phyloP scores from a whole-genome alignment of 2,888 invertebrate species.

The Teinopalpus imperialis region DNA sequence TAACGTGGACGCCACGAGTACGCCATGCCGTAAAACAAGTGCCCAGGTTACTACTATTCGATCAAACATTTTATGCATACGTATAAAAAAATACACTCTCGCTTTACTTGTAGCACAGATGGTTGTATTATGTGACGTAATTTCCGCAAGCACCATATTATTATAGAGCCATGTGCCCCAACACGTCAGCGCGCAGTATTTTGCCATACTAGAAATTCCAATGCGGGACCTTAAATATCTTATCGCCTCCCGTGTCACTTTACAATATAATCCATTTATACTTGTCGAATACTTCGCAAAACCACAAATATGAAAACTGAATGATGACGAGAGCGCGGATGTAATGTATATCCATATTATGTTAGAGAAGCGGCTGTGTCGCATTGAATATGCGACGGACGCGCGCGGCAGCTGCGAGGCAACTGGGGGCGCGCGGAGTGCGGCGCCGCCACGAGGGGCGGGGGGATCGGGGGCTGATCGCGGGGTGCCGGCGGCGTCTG shows the following conservation, averaged over 20 bases:
- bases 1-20: constrained; percentile 74
- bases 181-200: constrained; percentile 73
- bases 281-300: constrained; percentile 76
- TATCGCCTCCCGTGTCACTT: constrained; percentile 61
- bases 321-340: constrained; percentile 73
- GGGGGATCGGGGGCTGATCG: constrained; percentile 39
- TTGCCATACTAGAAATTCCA: constrained; percentile 76
- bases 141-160: constrained; percentile 69
- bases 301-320: constrained; percentile 77
- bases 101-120: constrained; percentile 47
- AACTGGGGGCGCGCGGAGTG: constrained; percentile 56
- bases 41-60: constrained; percentile 34
- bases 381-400: constrained; percentile 74
- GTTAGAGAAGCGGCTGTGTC: constrained; percentile 61
- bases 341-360: constrained; percentile 80
- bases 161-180: constrained; percentile 76
- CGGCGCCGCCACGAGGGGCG: constrained; percentile 37
- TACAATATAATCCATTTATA: constrained; percentile 81
- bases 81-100: constrained; percentile 51
- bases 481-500: constrained; percentile 68
- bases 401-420: constrained; percentile 78
- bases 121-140: constrained; percentile 55
- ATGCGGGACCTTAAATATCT: constrained; percentile 74
- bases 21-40: constrained; percentile 48
- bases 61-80: constrained; percentile 33